phyloP scores from a whole-genome alignment of 2,888 invertebrate species.

The Colostygia pectinataria region DNA sequence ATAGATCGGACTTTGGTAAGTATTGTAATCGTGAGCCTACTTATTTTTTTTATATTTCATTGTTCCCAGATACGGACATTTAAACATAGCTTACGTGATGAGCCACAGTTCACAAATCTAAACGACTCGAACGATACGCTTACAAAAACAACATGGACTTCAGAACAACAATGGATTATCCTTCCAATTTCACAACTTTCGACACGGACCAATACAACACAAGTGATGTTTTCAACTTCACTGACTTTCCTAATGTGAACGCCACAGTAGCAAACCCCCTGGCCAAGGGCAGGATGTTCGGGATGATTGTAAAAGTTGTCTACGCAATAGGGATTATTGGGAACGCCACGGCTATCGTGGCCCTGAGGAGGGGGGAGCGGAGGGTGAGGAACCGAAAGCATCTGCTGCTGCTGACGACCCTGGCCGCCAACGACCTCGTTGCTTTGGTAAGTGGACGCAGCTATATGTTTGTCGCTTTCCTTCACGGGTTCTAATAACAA shows the following conservation, averaged over 20 bases:
- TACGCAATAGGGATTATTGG: conserved; percentile 88
- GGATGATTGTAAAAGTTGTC: conserved; percentile 75
- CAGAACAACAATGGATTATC: neutral
- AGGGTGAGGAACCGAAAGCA: conserved; percentile 91
- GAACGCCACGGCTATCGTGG: conserved; percentile 89
- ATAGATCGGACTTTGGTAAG: too few relatives aligned
- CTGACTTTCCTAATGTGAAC: conserved; percentile 9
- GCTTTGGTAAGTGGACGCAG: conserved; percentile 76
- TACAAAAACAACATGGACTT: neutral
- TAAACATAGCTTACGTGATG: too few relatives aligned
- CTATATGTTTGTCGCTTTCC: too few relatives aligned
- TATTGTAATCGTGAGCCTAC: too few relatives aligned
- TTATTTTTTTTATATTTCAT: too few relatives aligned
- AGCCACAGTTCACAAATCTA: neutral
- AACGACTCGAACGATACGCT: neutral
- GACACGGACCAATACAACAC: neutral
- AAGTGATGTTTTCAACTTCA: too few relatives aligned
- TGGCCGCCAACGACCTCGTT: conserved; percentile 91
- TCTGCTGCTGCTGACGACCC: conserved; percentile 89
- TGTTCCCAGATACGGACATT: too few relatives aligned
- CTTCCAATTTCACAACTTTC: neutral
- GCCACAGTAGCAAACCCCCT: neutral
- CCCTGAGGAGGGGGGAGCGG: conserved; percentile 87
- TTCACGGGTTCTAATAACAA: too few relatives aligned
- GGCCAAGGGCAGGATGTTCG: conserved; percentile 37